A percentile compares a stretch with the other conserved stretches of the same genome.
These are phyloP conservation scores for Sphinx pinastri DNA, from an alignment of 2,888 invertebrate species.

Conservation along the genomic window DNA sequence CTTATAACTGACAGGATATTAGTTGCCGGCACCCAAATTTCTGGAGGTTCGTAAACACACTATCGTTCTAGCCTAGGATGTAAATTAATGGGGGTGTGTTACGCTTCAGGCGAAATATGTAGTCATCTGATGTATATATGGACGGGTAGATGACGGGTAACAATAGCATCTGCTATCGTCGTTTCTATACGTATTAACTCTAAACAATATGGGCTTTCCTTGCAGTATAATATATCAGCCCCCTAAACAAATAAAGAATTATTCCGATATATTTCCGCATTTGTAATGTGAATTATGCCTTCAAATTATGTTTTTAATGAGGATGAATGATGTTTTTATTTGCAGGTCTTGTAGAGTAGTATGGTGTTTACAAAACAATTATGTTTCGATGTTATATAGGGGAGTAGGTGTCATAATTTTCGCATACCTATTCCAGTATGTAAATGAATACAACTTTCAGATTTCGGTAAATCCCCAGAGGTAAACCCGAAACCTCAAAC, in stretches of 20 bases:
- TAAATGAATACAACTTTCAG: background rate
- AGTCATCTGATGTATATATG: conserved; percentile 11
- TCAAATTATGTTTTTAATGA: too few relatives aligned
- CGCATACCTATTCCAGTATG: background rate
- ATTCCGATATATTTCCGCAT: background rate
- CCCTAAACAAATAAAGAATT: background rate
- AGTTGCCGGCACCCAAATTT: conserved; percentile 19
- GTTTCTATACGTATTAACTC: background rate
- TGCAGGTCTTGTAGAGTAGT: too few relatives aligned
- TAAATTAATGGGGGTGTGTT: conserved; percentile 20
- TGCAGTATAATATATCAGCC: background rate
- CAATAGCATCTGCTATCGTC: conserved; percentile 4
- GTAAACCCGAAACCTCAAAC: background rate
- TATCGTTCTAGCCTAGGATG: conserved; percentile 17
- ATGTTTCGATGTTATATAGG: too few relatives aligned
- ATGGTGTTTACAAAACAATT: too few relatives aligned
- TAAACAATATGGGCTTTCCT: background rate
- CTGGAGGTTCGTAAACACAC: conserved; percentile 11
- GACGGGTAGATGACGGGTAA: conserved; percentile 9
- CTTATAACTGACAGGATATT: conserved; percentile 23
- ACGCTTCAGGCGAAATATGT: conserved; percentile 14
- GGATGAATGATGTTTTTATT: too few relatives aligned
- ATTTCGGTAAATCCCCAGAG: background rate
- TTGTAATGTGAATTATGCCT: background rate
- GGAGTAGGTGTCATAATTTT: too few relatives aligned